phyloP scores from a whole-genome alignment of 2,113 vertebrate species.

The Platysteira castanea region DNA sequence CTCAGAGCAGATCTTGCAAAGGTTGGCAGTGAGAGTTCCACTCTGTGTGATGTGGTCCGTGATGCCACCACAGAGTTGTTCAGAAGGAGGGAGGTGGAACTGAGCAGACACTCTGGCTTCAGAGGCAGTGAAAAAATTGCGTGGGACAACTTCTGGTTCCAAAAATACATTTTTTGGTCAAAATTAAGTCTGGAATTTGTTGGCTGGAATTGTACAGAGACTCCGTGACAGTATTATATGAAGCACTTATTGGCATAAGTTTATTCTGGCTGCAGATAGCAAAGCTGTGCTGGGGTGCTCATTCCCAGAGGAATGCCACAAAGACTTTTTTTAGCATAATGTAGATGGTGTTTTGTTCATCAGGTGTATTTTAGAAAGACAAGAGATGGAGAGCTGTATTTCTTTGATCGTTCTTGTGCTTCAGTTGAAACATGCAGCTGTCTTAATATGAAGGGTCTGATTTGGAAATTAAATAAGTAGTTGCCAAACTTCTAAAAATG shows the following conservation, averaged over 20 bases:
- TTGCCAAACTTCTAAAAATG: not conserved
- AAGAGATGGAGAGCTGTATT: not conserved
- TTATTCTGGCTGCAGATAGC: not conserved
- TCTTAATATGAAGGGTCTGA: not conserved
- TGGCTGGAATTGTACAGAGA: not conserved
- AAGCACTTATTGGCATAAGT: not conserved
- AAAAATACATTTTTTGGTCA: not conserved
- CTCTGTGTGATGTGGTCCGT: not conserved
- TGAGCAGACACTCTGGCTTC: not conserved
- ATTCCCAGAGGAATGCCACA: not conserved
- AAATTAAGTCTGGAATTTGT: not conserved
- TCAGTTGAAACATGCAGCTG: not conserved
- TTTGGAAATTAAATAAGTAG: not conserved
- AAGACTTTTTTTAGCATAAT: not conserved
- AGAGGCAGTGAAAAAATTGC: not conserved
- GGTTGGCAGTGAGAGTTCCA: not conserved
- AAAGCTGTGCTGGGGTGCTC: not conserved
- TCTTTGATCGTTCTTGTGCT: not conserved
- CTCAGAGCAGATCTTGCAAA: not conserved
- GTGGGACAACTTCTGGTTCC: not conserved
- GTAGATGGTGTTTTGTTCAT: not conserved
- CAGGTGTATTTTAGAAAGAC: not conserved
- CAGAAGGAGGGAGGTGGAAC: not conserved
- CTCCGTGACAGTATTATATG: not conserved
- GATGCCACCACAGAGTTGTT: not conserved